These are phyloP conservation scores for Upupa epops DNA, from an alignment of 2,113 vertebrate genomes.

Conservation along the genomic window DNA sequence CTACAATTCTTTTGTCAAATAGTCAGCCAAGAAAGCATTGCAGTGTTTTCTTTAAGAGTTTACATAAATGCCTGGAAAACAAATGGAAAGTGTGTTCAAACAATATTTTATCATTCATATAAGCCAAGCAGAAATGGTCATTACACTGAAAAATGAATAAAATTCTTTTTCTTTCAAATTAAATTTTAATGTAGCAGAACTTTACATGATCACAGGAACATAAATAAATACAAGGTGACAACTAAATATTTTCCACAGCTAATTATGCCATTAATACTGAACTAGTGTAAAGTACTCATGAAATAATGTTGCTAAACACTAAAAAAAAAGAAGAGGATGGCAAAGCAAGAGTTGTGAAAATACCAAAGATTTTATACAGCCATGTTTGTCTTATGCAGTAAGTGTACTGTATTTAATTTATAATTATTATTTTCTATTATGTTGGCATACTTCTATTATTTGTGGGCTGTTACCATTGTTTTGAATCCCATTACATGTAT, in stretches of 20 bases:
- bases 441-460: slow-evolving; percentile 3
- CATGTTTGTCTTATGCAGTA: slow-evolving; percentile 23
- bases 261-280: slow-evolving; percentile 77
- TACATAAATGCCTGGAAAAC: slow-evolving; percentile 71
- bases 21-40: slow-evolving; percentile 67
- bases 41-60: slow-evolving; percentile 69
- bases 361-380: not conserved
- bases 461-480: not conserved
- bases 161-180: slow-evolving; percentile 76
- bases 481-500: not conserved
- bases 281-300: slow-evolving; percentile 52
- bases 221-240: slow-evolving; percentile 77
- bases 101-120: slow-evolving; percentile 79
- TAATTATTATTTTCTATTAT: not conserved
- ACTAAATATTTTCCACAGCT: slow-evolving; percentile 74
- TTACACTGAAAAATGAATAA: slow-evolving; percentile 78
- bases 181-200: slow-evolving; percentile 83
- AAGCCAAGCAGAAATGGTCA: slow-evolving; percentile 71
- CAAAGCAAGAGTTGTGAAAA: not conserved
- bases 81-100: slow-evolving; percentile 64
- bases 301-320: slow-evolving; percentile 59
- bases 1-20: slow-evolving; percentile 72
- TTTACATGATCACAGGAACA: slow-evolving; percentile 75
- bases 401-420: not conserved
- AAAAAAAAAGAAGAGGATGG: not conserved